Percentiles rank a stretch among this genome's conserved stretches.
Evolutionary conservation across 2,888 invertebrate genomes (phyloP).

Genomic region (Deilephila elpenor): DNA sequence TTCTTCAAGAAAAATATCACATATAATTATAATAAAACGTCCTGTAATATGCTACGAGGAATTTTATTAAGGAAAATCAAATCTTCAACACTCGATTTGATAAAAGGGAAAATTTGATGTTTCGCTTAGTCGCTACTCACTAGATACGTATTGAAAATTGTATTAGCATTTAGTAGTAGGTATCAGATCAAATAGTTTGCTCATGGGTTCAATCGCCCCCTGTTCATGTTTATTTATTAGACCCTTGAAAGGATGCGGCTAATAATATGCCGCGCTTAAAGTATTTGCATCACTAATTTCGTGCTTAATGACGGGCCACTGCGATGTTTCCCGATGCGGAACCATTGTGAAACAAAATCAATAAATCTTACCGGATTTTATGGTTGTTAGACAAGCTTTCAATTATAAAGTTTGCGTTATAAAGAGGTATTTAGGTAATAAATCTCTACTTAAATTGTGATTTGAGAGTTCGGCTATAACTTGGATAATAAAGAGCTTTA

Average conservation of each 20-base stretch:
- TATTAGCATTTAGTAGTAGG: slow-evolving; percentile 74
- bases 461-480: not conserved
- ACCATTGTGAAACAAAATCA: slow-evolving; percentile 28
- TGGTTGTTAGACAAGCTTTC: slow-evolving; percentile 14
- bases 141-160: slow-evolving; percentile 60
- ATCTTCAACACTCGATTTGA: slow-evolving; percentile 44
- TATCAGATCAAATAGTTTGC: slow-evolving; percentile 68
- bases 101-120: slow-evolving; percentile 56
- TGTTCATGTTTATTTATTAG: slow-evolving; percentile 79
- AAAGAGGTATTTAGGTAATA: slow-evolving; percentile 3
- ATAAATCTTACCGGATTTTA: slow-evolving; percentile 25
- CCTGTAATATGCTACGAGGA: slow-evolving; percentile 30
- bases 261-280: slow-evolving; percentile 69
- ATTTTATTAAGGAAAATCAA: slow-evolving; percentile 39
- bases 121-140: slow-evolving; percentile 51
- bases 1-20: slow-evolving; percentile 23
- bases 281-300: slow-evolving; percentile 71
- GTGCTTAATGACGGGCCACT: slow-evolving; percentile 49
- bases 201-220: slow-evolving; percentile 59
- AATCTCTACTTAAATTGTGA: slow-evolving; percentile 13
- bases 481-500: slow-evolving; percentile 1
- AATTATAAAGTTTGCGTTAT: slow-evolving; percentile 12
- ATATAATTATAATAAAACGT: slow-evolving; percentile 23
- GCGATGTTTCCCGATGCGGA: slow-evolving; percentile 37
- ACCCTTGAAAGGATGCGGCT: slow-evolving; percentile 68